Evolutionary conservation across 1,140 invertebrate genomes (phyloP), one percentile per base, ranked within the genome.

Genomic region (Propsilocerus akamusi): DNA sequence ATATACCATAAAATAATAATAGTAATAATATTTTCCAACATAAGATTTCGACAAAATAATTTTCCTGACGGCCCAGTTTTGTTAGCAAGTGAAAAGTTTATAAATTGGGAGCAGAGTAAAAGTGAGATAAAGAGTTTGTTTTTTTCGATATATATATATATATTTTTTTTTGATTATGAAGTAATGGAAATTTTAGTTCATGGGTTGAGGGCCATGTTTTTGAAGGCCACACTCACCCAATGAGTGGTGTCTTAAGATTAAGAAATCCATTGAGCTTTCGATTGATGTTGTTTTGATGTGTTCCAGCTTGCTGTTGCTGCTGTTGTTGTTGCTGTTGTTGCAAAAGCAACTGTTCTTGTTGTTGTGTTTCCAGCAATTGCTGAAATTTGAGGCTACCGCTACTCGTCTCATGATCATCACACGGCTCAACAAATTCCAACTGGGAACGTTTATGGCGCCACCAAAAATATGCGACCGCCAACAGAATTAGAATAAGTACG

Each of bases 211-310:
- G n/a, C n/a, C n/a, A n/a, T n/a, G n/a, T n/a, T n/a, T n/a, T n/a
- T n/a, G n/a, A n/a, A n/a, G n/a, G n/a, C n/a, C 2, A 48, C 47
- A 22, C 74, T 71, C 58, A 81, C 78, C 77, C 76, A 52, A 87
- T 86, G 23, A 86, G 69, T 3, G 83, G 83, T 26, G 83, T 86
- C 63, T 81, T 83, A 48, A 86, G 64, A 57, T 72, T 85, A 17
- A 87, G 71, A 53, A 86, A 83, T 30, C 81, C 82, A 60, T 83
- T 83, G 20, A 80, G 57, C 51, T 72, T 68, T 6, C 59, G 54
- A 54, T 65, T 65, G n/a, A 65, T 59, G 48, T 64, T 65, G 51
- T 63, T 65, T 26, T 12, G n/a, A 20, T 41, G 34, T 30, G 28
- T n/a, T 11, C 23, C n/a, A 32, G 25, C 14, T 14, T 47, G 34